Evolutionary conservation across 2,888 invertebrate genomes (phyloP).

Genomic region (Pheosia tremula): DNA sequence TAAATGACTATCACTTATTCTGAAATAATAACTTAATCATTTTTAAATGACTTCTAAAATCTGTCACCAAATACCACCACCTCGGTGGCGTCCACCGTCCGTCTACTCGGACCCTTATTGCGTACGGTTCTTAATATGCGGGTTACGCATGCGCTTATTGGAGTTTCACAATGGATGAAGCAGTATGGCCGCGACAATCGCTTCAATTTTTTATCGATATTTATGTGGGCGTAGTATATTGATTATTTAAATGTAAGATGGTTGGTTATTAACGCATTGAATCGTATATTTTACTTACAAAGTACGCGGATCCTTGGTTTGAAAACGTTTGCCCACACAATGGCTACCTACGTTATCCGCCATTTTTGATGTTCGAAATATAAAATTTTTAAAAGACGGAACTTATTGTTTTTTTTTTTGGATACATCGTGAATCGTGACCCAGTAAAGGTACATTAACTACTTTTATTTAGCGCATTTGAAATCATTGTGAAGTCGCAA

Average conservation of each 20-base stretch:
- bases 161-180: slow-evolving; percentile 78
- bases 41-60: not conserved
- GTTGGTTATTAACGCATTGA: slow-evolving; percentile 2
- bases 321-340: slow-evolving; percentile 1
- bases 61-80: slow-evolving; percentile 7
- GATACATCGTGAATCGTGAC: no score
- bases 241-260: slow-evolving; percentile 23
- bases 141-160: slow-evolving; percentile 76
- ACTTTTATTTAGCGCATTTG: no score
- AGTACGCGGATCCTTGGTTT: not conserved
- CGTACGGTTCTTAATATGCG: slow-evolving; percentile 74
- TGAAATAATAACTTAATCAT: no score
- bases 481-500: no score
- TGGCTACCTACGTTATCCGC: not conserved
- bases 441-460: no score
- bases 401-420: not conserved
- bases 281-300: slow-evolving; percentile 2
- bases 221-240: slow-evolving; percentile 30
- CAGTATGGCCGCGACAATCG: slow-evolving; percentile 66
- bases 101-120: slow-evolving; percentile 1
- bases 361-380: not conserved
- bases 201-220: slow-evolving; percentile 60
- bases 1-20: no score
- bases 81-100: slow-evolving; percentile 4
- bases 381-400: not conserved